A percentile compares a stretch with the other conserved stretches of the same genome.
Evolutionary conservation across 2,113 vertebrate genomes (phyloP).

Genomic region (Ailurus styani): DNA sequence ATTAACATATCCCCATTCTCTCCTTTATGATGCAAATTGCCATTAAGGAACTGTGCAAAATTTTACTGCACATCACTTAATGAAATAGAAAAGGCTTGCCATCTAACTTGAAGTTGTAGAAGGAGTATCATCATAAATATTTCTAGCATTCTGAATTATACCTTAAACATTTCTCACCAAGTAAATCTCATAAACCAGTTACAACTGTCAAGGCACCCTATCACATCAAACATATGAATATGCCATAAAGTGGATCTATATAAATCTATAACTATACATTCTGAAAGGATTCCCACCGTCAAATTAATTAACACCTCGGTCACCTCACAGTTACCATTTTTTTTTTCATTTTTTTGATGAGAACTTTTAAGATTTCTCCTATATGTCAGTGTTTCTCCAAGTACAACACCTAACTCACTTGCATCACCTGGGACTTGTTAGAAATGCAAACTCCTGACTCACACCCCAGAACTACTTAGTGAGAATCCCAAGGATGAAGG

Average conservation of each 20-base stretch:
- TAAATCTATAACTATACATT: background rate
- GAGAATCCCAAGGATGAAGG: background rate
- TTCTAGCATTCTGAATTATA: background rate
- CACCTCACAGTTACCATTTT: background rate
- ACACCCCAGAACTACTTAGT: background rate
- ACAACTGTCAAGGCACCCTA: background rate
- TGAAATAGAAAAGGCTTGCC: background rate
- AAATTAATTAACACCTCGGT: background rate
- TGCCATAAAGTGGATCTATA: background rate
- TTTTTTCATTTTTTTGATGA: background rate
- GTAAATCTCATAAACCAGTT: background rate
- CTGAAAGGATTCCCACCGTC: background rate
- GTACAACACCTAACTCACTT: background rate
- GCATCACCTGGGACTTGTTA: background rate
- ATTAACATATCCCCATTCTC: conserved; percentile 28
- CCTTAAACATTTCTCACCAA: background rate
- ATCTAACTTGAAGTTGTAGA: background rate
- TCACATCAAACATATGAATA: background rate
- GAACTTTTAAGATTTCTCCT: background rate
- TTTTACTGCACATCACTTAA: conserved; percentile 23
- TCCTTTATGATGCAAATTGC: conserved; percentile 50
- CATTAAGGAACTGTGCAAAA: background rate
- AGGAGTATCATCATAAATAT: background rate
- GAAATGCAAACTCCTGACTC: background rate
- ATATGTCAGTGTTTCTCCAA: background rate